A percentile compares a stretch with the other conserved stretches of the same genome.
Evolutionary conservation across 2,888 invertebrate genomes (phyloP).

Genomic region (Lucinisca nassula): DNA sequence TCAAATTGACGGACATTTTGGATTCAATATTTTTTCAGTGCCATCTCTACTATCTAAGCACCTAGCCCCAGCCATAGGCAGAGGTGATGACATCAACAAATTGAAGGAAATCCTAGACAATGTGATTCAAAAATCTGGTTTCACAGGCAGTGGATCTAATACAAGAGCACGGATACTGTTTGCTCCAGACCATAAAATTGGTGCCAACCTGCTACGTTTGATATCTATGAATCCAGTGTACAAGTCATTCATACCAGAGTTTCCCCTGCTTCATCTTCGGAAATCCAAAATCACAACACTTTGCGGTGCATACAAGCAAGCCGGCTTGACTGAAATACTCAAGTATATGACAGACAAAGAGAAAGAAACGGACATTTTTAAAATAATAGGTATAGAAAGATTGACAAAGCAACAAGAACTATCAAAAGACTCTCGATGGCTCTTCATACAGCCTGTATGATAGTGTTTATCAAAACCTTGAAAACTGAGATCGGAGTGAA

Average conservation of each 20-base stretch:
- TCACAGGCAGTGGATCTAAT: background rate
- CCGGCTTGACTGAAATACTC: slow-evolving; percentile 43
- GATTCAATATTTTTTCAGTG: background rate
- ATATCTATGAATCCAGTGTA: slow-evolving; percentile 14
- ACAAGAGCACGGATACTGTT: slow-evolving; percentile 40
- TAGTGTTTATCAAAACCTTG: background rate
- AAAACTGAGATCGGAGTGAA: background rate
- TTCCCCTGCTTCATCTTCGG: too few relatives aligned
- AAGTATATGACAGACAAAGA: slow-evolving; percentile 50
- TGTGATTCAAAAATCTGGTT: slow-evolving; percentile 27
- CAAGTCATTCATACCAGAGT: slow-evolving; percentile 52
- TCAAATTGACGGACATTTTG: background rate
- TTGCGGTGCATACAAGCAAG: slow-evolving; percentile 53
- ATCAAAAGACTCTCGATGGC: slow-evolving; percentile 30
- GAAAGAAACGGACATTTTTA: slow-evolving; percentile 7
- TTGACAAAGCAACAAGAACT: slow-evolving; percentile 41
- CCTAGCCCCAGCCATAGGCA: background rate
- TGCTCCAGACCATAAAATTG: slow-evolving; percentile 65
- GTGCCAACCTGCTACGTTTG: slow-evolving; percentile 34
- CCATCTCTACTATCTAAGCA: too few relatives aligned
- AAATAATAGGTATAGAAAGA: slow-evolving; percentile 19
- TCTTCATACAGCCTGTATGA: slow-evolving; percentile 22
- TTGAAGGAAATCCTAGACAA: background rate
- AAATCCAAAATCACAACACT: slow-evolving; percentile 53
- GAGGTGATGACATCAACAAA: background rate